Evolutionary conservation across 2,888 invertebrate species (phyloP).

Genomic region (Zele albiditarsus): DNA sequence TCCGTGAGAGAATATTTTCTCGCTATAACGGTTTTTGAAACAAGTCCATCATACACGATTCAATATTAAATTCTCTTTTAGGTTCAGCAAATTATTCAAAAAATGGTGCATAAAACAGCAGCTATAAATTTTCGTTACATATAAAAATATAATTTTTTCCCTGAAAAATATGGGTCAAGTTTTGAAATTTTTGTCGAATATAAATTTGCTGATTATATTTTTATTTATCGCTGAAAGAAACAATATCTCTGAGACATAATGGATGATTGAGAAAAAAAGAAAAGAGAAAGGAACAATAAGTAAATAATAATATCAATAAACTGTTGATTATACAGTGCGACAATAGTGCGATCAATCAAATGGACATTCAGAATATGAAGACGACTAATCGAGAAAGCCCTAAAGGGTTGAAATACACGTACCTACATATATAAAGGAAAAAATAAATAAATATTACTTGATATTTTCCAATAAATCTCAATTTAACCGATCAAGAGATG

Average conservation of each 20-base stretch:
- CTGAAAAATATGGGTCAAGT: not conserved
- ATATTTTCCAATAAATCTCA: conserved; percentile 69
- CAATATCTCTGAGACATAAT: not conserved
- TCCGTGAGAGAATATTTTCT: conserved; percentile 8
- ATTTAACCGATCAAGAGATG: conserved; percentile 51
- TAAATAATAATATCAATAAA: not conserved
- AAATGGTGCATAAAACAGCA: not conserved
- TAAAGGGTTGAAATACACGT: not conserved
- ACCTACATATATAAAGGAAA: not conserved
- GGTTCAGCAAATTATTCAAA: no score
- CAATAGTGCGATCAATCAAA: conserved; percentile 3
- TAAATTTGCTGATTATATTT: not conserved
- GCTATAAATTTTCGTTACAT: not conserved
- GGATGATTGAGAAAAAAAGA: not conserved
- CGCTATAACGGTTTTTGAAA: conserved; percentile 32
- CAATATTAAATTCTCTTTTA: not conserved
- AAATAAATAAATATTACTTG: conserved; percentile 48
- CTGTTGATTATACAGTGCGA: conserved; percentile 14
- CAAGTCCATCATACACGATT: not conserved
- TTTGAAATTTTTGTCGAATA: not conserved
- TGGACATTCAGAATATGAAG: conserved; percentile 11
- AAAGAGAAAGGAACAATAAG: not conserved
- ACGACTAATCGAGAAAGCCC: conserved; percentile 10
- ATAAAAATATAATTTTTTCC: not conserved
- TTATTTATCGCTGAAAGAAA: not conserved